Percentiles rank a stretch among this genome's conserved stretches.
Conservation (phyloP, 2,797 vertebrate genomes). For the Falco cherrug region DNA sequence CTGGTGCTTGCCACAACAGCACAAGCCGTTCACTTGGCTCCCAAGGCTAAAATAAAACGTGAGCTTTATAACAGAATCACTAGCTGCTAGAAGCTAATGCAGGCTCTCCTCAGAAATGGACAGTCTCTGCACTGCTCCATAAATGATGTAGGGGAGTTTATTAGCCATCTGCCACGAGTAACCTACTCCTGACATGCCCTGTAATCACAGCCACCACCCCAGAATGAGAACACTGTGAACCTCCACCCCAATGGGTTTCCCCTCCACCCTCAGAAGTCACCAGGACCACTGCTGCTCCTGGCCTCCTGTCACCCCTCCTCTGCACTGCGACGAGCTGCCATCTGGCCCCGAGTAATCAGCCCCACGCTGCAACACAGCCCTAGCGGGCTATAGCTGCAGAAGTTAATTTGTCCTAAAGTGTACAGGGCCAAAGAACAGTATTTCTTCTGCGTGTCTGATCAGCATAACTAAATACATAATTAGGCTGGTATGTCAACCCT, state of each 20-base stretch:
- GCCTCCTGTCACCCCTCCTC: background rate
- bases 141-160: background rate
- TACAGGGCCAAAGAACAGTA: background rate
- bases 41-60: background rate
- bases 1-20: background rate
- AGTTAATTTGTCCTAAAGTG: background rate
- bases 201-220: background rate
- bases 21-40: background rate
- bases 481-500: slow-evolving; percentile 23
- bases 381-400: background rate
- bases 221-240: background rate
- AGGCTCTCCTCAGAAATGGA: background rate
- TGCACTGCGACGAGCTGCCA: rapidly evolving
- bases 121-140: background rate
- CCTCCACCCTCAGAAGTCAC: background rate
- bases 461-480: slow-evolving; percentile 49
- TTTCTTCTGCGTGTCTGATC: background rate
- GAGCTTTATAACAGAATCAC: background rate
- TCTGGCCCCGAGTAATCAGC: background rate
- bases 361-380: background rate
- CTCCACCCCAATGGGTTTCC: background rate
- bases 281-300: background rate
- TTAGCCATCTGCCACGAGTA: background rate
- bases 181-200: background rate
- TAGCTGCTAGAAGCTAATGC: background rate